These are phyloP conservation scores for Labrus mixtus DNA, from an alignment of 2,113 vertebrate species.

Conservation along the genomic window DNA sequence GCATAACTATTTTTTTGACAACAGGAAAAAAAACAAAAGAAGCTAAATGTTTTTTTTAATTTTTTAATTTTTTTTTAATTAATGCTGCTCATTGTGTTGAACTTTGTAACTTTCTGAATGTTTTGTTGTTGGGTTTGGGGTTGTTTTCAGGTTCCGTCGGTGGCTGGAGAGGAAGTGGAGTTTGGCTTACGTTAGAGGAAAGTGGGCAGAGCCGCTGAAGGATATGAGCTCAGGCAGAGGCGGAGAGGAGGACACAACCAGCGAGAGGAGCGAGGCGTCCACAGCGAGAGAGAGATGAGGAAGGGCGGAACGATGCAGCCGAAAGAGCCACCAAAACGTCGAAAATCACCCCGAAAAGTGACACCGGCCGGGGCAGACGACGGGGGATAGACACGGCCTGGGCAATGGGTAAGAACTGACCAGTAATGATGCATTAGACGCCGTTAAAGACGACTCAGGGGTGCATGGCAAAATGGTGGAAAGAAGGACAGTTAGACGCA, in stretches of 20 bases:
- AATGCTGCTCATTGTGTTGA: too few relatives aligned
- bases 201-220: conserved; percentile 80
- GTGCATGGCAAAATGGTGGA: conserved; percentile 85
- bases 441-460: conserved; percentile 35
- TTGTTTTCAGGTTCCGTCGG: background rate
- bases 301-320: conserved; percentile 35
- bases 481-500: conserved; percentile 76
- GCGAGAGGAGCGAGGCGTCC: conserved; percentile 46
- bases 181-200: conserved; percentile 72
- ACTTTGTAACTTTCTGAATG: too few relatives aligned
- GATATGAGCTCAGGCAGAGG: conserved; percentile 75
- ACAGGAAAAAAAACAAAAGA: too few relatives aligned
- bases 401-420: conserved; percentile 79
- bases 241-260: conserved; percentile 68
- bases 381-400: conserved; percentile 44
- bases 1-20: too few relatives aligned
- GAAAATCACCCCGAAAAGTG: conserved; percentile 47
- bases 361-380: conserved; percentile 40
- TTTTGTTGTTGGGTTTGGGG: background rate
- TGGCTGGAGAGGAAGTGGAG: conserved; percentile 79
- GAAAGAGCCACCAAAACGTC: conserved; percentile 50
- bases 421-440: conserved; percentile 44
- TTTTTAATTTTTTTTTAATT: too few relatives aligned
- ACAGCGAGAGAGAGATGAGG: conserved; percentile 16
- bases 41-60: too few relatives aligned